Evolutionary conservation across 2,888 invertebrate species (phyloP).

Genomic region (Drosophila buzzatii): DNA sequence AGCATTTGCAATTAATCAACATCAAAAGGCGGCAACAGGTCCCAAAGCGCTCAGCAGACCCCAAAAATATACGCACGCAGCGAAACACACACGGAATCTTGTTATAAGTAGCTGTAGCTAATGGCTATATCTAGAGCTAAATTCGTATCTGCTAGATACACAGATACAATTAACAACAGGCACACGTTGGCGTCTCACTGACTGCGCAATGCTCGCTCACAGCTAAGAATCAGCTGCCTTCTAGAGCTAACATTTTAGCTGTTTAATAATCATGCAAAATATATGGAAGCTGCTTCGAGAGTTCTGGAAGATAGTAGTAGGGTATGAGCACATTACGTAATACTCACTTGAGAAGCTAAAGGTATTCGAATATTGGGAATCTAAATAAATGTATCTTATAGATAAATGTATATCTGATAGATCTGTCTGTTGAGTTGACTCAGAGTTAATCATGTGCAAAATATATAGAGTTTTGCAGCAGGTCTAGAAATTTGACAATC

Average conservation of each 20-base stretch:
- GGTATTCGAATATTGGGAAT: too few relatives aligned
- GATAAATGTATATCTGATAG: too few relatives aligned
- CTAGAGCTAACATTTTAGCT: too few relatives aligned
- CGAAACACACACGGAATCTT: not conserved
- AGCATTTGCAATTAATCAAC: conserved; percentile 80
- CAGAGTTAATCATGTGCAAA: too few relatives aligned
- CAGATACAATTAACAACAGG: conserved; percentile 5
- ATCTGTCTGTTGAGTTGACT: not conserved
- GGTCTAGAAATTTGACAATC: not conserved
- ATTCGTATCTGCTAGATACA: conserved; percentile 42
- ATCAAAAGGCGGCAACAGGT: conserved; percentile 75
- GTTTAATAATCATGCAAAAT: too few relatives aligned
- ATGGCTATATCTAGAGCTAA: conserved; percentile 1
- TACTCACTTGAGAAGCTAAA: too few relatives aligned
- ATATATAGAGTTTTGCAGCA: too few relatives aligned
- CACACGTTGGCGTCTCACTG: not conserved
- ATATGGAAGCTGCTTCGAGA: too few relatives aligned
- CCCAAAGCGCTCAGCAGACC: conserved; percentile 28
- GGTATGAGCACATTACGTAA: too few relatives aligned
- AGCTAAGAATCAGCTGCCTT: too few relatives aligned
- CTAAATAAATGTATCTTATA: too few relatives aligned
- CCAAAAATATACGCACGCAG: not conserved
- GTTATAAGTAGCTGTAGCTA: conserved; percentile 9
- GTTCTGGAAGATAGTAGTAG: too few relatives aligned
- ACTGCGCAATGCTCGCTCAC: not conserved